Percentiles rank a stretch among this genome's conserved stretches.
These are phyloP conservation scores for Sebastes variabilis DNA, from an alignment of 2,797 vertebrate species.

Conservation along the genomic window DNA sequence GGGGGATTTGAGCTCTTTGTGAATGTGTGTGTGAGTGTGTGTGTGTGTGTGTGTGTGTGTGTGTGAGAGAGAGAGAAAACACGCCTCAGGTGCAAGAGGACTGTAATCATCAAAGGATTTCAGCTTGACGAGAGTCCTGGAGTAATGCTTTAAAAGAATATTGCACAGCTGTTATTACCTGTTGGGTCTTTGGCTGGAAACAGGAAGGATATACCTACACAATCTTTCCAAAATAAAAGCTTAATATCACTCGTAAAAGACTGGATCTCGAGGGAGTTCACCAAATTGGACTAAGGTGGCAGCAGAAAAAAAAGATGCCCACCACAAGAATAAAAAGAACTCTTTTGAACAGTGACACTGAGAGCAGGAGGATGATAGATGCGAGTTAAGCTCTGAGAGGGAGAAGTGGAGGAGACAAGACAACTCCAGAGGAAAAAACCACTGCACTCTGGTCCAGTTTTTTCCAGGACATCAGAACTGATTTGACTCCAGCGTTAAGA, in stretches of 20 bases:
- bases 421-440: conserved; percentile 11
- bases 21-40: not conserved
- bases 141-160: conserved; percentile 43
- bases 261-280: conserved; percentile 31
- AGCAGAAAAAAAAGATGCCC: conserved; percentile 69
- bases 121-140: conserved; percentile 47
- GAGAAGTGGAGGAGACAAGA: conserved; percentile 16
- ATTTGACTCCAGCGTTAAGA: conserved; percentile 31
- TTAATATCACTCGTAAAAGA: conserved; percentile 24
- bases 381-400: conserved; percentile 62
- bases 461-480: conserved; percentile 44
- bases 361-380: conserved; percentile 53
- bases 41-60: conserved; percentile 2
- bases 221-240: conserved; percentile 25
- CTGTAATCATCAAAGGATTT: conserved; percentile 57
- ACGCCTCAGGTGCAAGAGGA: conserved; percentile 53
- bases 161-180: conserved; percentile 52
- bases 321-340: conserved; percentile 66
- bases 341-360: conserved; percentile 29
- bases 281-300: conserved; percentile 41
- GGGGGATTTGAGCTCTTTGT: conserved; percentile 41
- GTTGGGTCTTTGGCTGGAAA: conserved; percentile 42
- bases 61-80: conserved; percentile 27
- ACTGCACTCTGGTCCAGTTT: not conserved
- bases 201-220: conserved; percentile 2